Evolutionary conservation across 2,113 vertebrate species (phyloP), one percentile per base, ranked within the genome.

Genomic region (Speoplatyrhinus poulsoni): DNA sequence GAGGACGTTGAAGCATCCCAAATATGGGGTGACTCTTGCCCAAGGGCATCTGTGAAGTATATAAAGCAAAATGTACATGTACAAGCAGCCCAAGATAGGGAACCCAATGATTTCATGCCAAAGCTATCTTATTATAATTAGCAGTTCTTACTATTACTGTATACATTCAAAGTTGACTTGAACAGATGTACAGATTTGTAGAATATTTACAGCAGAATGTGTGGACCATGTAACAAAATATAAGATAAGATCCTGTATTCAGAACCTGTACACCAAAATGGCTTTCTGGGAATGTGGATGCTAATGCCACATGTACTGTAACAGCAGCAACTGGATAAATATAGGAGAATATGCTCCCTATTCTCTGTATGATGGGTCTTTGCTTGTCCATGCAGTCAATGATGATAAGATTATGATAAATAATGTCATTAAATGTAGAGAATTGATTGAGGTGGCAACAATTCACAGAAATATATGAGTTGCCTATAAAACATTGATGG

Each of bases 111-210:
- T 52, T 50, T 6, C 19, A 52, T 52, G 68, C 65, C 67, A 75
- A 82, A 86, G 19, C 47, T 52, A 67, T 46, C 3, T 58, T 60
- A 62, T 26, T 73, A 46, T 67, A 62, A 72, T 50, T 60, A 49
- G 36, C 36, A 41, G 36, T 41, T 41, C 7, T 41, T 41, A 41
- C 5, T 5, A 41, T 41, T 41, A 41, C 36, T 41, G 26, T 26
- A 26, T 26, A 41, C 4, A 41, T 41, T 5, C 36, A 41, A 41
- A 1, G 36, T 41, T 41, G 36, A 8, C 36, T 41, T 41, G 3
- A 4, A 41, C 4, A 41, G 36, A 41, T 72, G 72, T 62, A 19
- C 61, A 56, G 11, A 62, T 73, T 64, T 6, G 61, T 59, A 60
- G 0, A 0, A 0, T 54, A 50, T 32, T 33, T 81, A 81, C 76